Conservation (phyloP, 2,797 vertebrate genomes). For the Varecia variegata region DNA sequence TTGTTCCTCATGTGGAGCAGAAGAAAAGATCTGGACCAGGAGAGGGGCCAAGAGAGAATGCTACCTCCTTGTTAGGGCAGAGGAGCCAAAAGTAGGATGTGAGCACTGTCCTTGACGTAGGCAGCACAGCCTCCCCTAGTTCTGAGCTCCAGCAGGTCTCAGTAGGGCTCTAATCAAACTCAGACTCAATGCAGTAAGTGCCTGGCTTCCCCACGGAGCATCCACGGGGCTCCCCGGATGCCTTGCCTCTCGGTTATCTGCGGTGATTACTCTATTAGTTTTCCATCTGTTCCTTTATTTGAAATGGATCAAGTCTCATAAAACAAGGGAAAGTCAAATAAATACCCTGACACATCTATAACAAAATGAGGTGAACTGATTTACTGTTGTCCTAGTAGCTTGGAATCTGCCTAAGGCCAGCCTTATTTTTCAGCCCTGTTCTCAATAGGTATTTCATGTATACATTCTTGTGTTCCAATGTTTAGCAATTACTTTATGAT, state of each 20-base stretch:
- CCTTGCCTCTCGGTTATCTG: not conserved
- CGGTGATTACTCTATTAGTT: conserved; percentile 43
- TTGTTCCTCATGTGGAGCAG: not conserved
- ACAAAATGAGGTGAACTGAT: not conserved
- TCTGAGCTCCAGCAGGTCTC: not conserved
- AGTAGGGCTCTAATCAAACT: not conserved
- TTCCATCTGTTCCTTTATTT: conserved; percentile 57
- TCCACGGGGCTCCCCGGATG: not conserved
- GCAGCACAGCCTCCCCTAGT: no score
- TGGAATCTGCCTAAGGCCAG: not conserved
- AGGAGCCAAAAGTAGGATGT: not conserved
- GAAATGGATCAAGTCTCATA: conserved; percentile 42
- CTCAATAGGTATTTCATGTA: not conserved
- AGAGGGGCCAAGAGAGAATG: not conserved
- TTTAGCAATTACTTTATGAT: not conserved
- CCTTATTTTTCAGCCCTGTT: not conserved
- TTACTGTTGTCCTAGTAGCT: not conserved
- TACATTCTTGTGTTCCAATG: not conserved
- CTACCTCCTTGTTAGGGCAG: not conserved
- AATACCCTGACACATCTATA: not conserved
- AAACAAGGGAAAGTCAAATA: not conserved
- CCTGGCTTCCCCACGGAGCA: not conserved
- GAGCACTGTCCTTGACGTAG: not conserved
- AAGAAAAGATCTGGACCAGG: not conserved
- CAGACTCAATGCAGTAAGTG: not conserved